Percentiles rank a stretch among this genome's conserved stretches.
Evolutionary conservation across 2,797 vertebrate species (phyloP).

Genomic region (Phataginus tricuspis): DNA sequence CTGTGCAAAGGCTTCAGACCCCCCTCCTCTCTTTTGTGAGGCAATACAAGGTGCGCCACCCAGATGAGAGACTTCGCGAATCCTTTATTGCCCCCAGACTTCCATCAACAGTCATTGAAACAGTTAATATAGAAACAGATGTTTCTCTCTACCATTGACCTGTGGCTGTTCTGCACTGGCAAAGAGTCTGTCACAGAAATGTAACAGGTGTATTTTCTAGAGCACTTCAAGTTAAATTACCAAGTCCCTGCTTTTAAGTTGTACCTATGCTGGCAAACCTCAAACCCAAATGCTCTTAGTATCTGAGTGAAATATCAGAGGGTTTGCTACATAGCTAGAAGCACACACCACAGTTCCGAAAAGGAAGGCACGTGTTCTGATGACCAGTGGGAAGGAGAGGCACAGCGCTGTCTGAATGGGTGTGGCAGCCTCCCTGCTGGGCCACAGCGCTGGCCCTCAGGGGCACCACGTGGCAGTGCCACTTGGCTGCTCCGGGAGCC

Average conservation of each 20-base stretch:
- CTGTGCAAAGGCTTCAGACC: not conserved
- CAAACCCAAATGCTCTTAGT: slow-evolving; percentile 68
- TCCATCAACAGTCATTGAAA: slow-evolving; percentile 87
- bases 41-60: slow-evolving; percentile 27
- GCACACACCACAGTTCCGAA: slow-evolving; percentile 70
- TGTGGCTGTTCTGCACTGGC: not conserved
- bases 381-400: not conserved
- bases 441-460: not conserved
- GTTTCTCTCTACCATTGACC: slow-evolving; percentile 74
- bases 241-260: slow-evolving; percentile 83
- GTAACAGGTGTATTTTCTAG: slow-evolving; percentile 42
- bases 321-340: slow-evolving; percentile 83
- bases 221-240: slow-evolving; percentile 66
- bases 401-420: not conserved
- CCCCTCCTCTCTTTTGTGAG: not conserved
- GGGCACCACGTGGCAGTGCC: fast-evolving
- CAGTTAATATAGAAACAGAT: slow-evolving; percentile 86
- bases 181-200: slow-evolving; percentile 65
- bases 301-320: slow-evolving; percentile 55
- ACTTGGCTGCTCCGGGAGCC: not conserved
- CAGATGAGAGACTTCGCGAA: slow-evolving; percentile 74
- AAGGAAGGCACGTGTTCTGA: slow-evolving; percentile 88
- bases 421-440: not conserved
- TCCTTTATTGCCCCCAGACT: slow-evolving; percentile 91
- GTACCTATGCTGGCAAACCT: slow-evolving; percentile 80